These are phyloP conservation scores for Gallinago jamesoni DNA, from an alignment of 2,113 vertebrate species.

Conservation along the genomic window DNA sequence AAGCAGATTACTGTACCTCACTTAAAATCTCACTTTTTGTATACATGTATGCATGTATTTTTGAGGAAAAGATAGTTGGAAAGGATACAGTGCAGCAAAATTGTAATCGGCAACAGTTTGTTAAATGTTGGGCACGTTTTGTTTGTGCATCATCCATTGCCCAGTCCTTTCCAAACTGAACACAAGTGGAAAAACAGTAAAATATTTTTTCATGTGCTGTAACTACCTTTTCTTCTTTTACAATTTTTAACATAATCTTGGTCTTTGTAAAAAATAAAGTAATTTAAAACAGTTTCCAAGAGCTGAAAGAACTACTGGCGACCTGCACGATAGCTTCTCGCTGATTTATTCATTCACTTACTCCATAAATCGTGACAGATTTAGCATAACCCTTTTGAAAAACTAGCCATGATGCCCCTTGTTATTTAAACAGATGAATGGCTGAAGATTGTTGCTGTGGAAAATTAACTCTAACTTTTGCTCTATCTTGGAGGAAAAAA, in stretches of 20 bases:
- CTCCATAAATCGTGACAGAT: rapidly evolving
- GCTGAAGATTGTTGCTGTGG: neutral
- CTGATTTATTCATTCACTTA: neutral
- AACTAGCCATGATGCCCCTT: neutral
- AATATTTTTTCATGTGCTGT: neutral
- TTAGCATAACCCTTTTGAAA: neutral
- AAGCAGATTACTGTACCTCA: neutral
- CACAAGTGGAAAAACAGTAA: neutral
- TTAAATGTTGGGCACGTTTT: neutral
- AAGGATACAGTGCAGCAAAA: neutral
- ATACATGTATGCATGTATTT: neutral
- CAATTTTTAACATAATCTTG: neutral
- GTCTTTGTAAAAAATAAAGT: neutral
- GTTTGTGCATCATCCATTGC: neutral
- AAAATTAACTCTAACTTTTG: neutral
- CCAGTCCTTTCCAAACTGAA: neutral
- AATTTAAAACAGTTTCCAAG: neutral
- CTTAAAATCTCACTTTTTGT: neutral
- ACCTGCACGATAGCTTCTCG: neutral
- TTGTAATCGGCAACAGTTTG: neutral
- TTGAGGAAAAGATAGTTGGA: neutral
- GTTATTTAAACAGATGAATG: neutral
- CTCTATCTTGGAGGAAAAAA: neutral
- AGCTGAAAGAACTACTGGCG: neutral
- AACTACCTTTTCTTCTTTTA: neutral